Conservation (phyloP, 92 coral and sea anemone species). For the Bergia puertoricense region DNA sequence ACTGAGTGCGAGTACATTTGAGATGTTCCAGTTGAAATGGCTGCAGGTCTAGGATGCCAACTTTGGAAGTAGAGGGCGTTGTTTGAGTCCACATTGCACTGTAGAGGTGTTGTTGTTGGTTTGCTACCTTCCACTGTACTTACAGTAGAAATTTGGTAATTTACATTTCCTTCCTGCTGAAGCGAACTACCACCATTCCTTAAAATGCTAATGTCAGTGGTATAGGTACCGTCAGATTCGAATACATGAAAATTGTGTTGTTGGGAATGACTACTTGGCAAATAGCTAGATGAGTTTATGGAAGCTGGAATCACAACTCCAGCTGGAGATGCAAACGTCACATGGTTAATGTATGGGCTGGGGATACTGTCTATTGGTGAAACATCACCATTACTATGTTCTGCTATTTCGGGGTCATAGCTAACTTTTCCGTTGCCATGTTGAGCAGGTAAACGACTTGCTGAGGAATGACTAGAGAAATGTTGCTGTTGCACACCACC, state of each 20-base stretch:
- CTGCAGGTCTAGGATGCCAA: constrained; percentile 26
- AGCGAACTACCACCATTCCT: not conserved
- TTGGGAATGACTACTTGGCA: not conserved
- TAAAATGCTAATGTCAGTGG: not conserved
- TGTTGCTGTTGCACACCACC: not conserved
- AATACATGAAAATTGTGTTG: not conserved
- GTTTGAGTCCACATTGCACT: not conserved
- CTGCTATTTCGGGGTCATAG: not conserved
- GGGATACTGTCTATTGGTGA: constrained; percentile 20
- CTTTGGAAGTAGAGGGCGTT: constrained; percentile 19
- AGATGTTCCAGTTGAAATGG: not conserved
- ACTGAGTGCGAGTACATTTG: constrained; percentile 30
- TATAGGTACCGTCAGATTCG: not conserved
- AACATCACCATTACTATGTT: not conserved
- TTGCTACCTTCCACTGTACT: not conserved
- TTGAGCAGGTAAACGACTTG: not conserved
- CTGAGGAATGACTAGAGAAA: not conserved
- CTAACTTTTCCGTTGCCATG: not conserved
- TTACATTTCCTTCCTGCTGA: not conserved
- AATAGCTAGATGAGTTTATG: not conserved
- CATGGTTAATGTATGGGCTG: constrained; percentile 14
- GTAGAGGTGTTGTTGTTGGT: not conserved
- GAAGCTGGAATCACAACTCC: not conserved
- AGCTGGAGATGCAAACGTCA: constrained; percentile 20
- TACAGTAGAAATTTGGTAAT: not conserved